phyloP scores from a whole-genome alignment of 2,797 vertebrate species.

The Typhlichthys subterraneus region DNA sequence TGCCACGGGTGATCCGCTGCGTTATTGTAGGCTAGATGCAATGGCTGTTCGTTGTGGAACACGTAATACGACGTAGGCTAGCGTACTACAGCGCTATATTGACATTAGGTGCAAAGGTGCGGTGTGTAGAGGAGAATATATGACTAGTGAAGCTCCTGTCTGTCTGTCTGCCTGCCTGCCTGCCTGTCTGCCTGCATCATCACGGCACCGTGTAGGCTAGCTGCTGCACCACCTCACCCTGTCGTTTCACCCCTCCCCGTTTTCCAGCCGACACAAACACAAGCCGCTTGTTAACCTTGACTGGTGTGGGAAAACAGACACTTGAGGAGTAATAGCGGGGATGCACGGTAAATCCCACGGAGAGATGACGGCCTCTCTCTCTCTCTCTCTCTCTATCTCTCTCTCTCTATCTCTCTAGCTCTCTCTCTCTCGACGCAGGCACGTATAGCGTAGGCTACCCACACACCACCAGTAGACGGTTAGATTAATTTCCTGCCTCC shows the following conservation, averaged over 20 bases:
- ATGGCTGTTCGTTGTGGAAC: not conserved
- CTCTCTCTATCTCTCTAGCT: not conserved
- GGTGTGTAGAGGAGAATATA: conserved; percentile 44
- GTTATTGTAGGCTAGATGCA: not conserved
- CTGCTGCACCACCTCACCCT: conserved; percentile 51
- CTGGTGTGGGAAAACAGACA: conserved; percentile 74
- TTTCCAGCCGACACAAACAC: conserved; percentile 71
- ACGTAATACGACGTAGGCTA: too few species aligned
- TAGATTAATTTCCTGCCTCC: not conserved
- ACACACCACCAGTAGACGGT: too few species aligned
- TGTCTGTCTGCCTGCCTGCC: conserved; percentile 46
- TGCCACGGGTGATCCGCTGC: conserved; percentile 22
- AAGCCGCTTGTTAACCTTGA: conserved; percentile 78
- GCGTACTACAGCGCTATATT: not conserved
- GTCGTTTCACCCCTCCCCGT: conserved; percentile 44
- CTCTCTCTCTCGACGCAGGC: not conserved
- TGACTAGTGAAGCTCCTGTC: conserved; percentile 38
- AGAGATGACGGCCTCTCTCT: conserved; percentile 7
- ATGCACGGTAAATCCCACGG: conserved; percentile 28
- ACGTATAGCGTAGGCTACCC: not conserved
- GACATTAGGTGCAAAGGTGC: conserved; percentile 17
- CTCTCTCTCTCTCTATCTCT: not conserved
- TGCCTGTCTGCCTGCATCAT: conserved; percentile 61
- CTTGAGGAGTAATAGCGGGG: conserved; percentile 59
- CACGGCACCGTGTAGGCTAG: conserved; percentile 59